These are phyloP conservation scores for Onthophagus taurus DNA, from an alignment of 1,140 invertebrate genomes.

Conservation along the genomic window DNA sequence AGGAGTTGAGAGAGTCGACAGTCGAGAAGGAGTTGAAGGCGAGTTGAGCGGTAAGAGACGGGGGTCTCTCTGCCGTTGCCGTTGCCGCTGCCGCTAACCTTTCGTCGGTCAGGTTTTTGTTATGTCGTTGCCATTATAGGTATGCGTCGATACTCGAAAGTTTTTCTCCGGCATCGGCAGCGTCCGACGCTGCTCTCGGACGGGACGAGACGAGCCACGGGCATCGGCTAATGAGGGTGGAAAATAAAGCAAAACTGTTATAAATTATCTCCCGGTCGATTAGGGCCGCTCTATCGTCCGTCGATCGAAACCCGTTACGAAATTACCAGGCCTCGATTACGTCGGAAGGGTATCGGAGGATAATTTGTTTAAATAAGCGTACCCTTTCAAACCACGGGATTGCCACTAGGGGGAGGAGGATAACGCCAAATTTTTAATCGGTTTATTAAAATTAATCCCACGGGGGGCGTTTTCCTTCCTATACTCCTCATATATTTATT, in stretches of 20 bases:
- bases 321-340: slow-evolving; percentile 34
- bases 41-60: too few relatives aligned
- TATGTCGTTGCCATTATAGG: slow-evolving; percentile 25
- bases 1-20: slow-evolving; percentile 13
- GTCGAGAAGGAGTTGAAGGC: too few relatives aligned
- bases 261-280: slow-evolving; percentile 34
- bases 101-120: slow-evolving; percentile 25
- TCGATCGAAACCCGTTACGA: slow-evolving; percentile 36
- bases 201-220: slow-evolving; percentile 17
- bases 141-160: slow-evolving; percentile 22
- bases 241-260: slow-evolving; percentile 34
- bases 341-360: slow-evolving; percentile 23
- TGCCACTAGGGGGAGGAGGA: too few relatives aligned
- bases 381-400: too few relatives aligned
- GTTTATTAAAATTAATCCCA: too few relatives aligned
- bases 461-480: too few relatives aligned
- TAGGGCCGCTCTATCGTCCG: slow-evolving; percentile 33
- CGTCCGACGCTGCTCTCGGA: too few relatives aligned
- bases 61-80: too few relatives aligned
- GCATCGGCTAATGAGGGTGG: slow-evolving; percentile 32
- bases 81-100: too few relatives aligned
- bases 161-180: too few relatives aligned
- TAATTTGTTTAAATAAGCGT: slow-evolving; percentile 29
- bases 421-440: too few relatives aligned
- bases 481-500: too few relatives aligned